Evolutionary conservation across 2,888 invertebrate species (phyloP), one percentile per base, ranked within the genome.

Genomic region (Cephus sareptanus): DNA sequence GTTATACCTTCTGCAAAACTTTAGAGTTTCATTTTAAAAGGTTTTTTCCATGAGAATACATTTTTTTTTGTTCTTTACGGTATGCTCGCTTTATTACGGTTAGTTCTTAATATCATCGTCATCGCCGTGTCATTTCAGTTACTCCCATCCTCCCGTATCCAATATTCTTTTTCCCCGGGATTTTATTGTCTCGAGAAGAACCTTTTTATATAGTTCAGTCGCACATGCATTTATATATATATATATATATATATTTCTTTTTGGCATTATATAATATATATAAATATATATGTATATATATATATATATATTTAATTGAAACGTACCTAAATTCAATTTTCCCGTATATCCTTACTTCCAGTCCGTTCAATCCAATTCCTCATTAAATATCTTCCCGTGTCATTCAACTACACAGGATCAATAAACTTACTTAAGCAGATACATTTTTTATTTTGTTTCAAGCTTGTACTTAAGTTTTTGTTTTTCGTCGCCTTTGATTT

Each of bases 11-110:
- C 56, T 56, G 56, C 56, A 56, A 56, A 56, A 56, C 23, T 56
- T 23, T 9, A 23, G 56, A 84, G 80, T 85, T 87, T 86, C 86
- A 85, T 88, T 88, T 88, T 86, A 85, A 89, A 88, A 87, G 85
- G 84, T 84, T 87, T 83, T 83, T 79, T 74, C 33, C 40, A 76
- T 56, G 56, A 56, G 56, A 56, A 56, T 56, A 56, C 56, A 56
- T 56, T 80, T 79, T 77, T 77, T 76, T 81, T 80, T 80, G 74
- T 56, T 76, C 76, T 70, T 79, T 56, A 78, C 79, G 75, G 34
- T 71, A 31, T 71, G 12, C 34, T 30, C 71, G 71, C 31, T 30
- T 34, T 6, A 56, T 56, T 56, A 56, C 68, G 40, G 31, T 13
- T 13, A 12, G 56, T 40, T 76, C 34, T 40, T 37, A 34, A 33